Conservation (phyloP, 1,140 invertebrate genomes). For the Heterodera schachtii region DNA sequence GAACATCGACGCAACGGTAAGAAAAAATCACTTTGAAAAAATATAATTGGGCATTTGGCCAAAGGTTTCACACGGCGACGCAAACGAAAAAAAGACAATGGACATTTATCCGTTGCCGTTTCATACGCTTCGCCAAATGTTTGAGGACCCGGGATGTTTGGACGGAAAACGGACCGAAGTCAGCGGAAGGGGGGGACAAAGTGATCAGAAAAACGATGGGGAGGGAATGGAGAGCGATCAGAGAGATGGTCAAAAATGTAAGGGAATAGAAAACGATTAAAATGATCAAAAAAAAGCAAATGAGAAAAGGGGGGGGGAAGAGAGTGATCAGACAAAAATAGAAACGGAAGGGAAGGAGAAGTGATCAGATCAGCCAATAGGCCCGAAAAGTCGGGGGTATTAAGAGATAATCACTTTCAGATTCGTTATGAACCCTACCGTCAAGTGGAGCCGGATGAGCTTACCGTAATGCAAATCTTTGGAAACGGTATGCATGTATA, state of each 20-base stretch:
- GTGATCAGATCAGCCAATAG: too few relatives aligned
- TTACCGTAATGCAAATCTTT: background rate
- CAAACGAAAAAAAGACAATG: conserved; percentile 37
- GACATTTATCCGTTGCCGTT: conserved; percentile 58
- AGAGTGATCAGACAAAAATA: too few relatives aligned
- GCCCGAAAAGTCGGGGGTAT: too few relatives aligned
- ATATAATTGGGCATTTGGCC: background rate
- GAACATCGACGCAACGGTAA: conserved; percentile 61
- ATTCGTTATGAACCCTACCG: conserved; percentile 63
- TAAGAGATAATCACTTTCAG: conserved; percentile 32
- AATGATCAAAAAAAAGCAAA: too few relatives aligned
- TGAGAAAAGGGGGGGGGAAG: too few relatives aligned
- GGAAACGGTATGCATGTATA: too few relatives aligned
- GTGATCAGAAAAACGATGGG: background rate
- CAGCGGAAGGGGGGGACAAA: background rate
- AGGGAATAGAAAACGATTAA: too few relatives aligned
- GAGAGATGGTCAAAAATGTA: background rate
- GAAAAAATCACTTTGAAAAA: background rate
- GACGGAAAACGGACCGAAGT: conserved; percentile 65
- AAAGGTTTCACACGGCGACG: conserved; percentile 53
- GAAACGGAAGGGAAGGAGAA: too few relatives aligned
- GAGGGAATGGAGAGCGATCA: too few relatives aligned
- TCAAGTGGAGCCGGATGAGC: conserved; percentile 53
- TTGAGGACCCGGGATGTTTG: conserved; percentile 59
- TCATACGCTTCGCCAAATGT: conserved; percentile 49